Percentiles rank a stretch among this genome's conserved stretches.
phyloP scores from a whole-genome alignment of 2,113 vertebrate species.

The Pyxicephalus adspersus region DNA sequence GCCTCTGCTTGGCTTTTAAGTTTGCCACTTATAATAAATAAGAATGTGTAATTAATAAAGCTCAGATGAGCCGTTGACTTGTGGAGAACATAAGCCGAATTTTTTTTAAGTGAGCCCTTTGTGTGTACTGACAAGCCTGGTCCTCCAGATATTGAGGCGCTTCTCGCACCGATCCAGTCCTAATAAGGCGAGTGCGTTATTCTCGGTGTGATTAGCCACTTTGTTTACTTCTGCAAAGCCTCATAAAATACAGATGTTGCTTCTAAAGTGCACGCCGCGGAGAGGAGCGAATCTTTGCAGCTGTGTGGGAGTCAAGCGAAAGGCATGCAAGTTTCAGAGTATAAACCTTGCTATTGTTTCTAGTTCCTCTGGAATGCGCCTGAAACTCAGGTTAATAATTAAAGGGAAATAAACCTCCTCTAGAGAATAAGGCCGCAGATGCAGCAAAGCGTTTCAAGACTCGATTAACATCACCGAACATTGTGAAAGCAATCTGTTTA shows the following conservation, averaged over 20 bases:
- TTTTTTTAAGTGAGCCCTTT: too few species aligned
- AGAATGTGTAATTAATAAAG: too few species aligned
- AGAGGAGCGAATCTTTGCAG: background rate
- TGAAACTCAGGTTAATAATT: slow-evolving; percentile 17
- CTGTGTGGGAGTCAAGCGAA: background rate
- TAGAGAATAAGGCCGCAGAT: background rate
- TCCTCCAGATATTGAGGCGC: too few species aligned
- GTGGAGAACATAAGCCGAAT: too few species aligned
- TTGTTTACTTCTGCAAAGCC: background rate
- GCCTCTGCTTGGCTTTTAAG: too few species aligned
- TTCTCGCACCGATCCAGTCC: background rate
- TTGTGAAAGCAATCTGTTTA: background rate
- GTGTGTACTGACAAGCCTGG: too few species aligned
- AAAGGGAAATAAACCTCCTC: background rate
- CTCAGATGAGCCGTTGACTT: too few species aligned
- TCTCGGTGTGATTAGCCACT: background rate
- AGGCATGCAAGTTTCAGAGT: background rate
- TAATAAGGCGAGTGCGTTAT: slow-evolving; percentile 24
- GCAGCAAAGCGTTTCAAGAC: background rate
- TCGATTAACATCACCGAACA: background rate
- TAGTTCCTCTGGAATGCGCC: slow-evolving; percentile 6
- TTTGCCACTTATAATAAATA: too few species aligned
- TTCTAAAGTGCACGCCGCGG: background rate
- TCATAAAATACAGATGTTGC: slow-evolving; percentile 18
- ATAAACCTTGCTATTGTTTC: slow-evolving; percentile 9